Conservation (phyloP, 2,888 invertebrate species). For the Cancer borealis region DNA sequence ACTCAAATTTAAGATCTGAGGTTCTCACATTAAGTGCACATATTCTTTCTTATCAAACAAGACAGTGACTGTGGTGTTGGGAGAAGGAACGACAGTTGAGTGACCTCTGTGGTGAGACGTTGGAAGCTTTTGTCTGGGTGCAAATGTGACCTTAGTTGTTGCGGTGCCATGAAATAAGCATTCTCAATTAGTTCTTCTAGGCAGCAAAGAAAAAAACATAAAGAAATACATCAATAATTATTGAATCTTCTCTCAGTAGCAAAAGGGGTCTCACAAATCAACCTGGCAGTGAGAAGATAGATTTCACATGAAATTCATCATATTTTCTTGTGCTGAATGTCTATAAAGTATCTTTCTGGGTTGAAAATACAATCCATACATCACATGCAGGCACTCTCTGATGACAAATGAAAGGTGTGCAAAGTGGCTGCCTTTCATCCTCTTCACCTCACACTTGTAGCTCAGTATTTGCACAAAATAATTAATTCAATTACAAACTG, state of each 20-base stretch:
- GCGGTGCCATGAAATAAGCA: not conserved
- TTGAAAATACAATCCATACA: conserved; percentile 36
- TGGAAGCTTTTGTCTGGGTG: not conserved
- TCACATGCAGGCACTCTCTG: conserved; percentile 65
- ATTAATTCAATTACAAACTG: not conserved
- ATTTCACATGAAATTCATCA: not conserved
- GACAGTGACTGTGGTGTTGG: not conserved
- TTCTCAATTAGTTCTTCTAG: not conserved
- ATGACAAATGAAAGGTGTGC: conserved; percentile 60
- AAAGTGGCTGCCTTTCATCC: not conserved
- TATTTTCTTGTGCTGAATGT: not conserved
- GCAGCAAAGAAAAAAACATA: not conserved
- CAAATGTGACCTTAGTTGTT: not conserved
- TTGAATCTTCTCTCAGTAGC: not conserved
- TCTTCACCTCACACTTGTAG: not conserved
- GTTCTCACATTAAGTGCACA: not conserved
- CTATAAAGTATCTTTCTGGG: conserved; percentile 27
- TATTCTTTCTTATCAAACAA: not conserved
- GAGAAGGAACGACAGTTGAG: not conserved
- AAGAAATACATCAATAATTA: not conserved
- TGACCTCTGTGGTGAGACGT: not conserved
- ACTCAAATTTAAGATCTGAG: not conserved
- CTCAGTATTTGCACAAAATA: not conserved
- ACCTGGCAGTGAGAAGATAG: not conserved
- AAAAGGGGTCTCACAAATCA: not conserved